A percentile compares a stretch with the other conserved stretches of the same genome.
phyloP scores from a whole-genome alignment of 2,797 vertebrate species.

The Ispidina picta region DNA sequence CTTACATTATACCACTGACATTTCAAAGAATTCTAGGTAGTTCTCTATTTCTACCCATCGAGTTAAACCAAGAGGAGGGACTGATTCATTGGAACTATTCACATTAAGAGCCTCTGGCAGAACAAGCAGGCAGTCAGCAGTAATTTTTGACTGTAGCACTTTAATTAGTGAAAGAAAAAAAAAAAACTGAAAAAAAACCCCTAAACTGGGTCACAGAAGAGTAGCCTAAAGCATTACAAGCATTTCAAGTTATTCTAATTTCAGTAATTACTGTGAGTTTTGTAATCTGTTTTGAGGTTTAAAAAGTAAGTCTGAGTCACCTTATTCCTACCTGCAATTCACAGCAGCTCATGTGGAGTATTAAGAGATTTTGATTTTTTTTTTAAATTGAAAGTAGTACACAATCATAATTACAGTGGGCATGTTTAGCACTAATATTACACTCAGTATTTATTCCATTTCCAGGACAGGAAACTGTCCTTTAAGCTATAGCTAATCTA shows the following conservation, averaged over 20 bases:
- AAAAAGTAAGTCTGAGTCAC: neutral
- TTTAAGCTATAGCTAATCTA: neutral
- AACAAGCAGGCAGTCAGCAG: slow-evolving; percentile 24
- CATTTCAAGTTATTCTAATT: neutral
- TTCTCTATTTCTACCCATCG: neutral
- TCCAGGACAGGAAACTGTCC: neutral
- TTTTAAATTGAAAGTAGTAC: neutral
- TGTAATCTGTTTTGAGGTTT: neutral
- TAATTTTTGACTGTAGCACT: slow-evolving; percentile 16
- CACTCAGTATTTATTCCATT: neutral
- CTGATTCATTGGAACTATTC: neutral
- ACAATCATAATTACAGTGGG: neutral
- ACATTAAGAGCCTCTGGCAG: slow-evolving; percentile 1
- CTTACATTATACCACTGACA: neutral
- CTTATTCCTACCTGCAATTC: neutral
- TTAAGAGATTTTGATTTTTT: neutral
- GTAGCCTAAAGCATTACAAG: slow-evolving; percentile 32
- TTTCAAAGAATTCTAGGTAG: neutral
- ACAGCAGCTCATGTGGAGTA: neutral
- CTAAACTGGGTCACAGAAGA: slow-evolving; percentile 35
- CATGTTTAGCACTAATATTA: neutral
- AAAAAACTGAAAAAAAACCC: slow-evolving; percentile 24
- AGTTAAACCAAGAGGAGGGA: neutral
- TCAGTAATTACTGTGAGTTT: slow-evolving; percentile 1
- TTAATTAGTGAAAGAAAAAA: slow-evolving; percentile 51